These are phyloP conservation scores for Pasiphila rectangulata DNA, from an alignment of 2,888 invertebrate species.

Conservation along the genomic window DNA sequence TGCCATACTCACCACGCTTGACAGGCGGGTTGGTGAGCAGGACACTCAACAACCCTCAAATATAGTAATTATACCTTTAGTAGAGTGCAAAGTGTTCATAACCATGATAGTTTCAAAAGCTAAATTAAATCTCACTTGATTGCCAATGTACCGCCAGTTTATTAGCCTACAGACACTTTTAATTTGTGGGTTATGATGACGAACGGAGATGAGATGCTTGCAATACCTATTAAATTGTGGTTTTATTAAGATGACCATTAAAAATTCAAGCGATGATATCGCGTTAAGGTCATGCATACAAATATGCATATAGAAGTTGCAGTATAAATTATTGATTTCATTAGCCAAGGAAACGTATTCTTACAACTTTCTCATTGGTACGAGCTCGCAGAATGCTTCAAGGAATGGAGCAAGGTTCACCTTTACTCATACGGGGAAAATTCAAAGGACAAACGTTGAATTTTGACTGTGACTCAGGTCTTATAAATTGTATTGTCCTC, in stretches of 20 bases:
- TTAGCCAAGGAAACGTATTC: slow-evolving; percentile 1
- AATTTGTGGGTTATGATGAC: slow-evolving; percentile 2
- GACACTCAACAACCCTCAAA: no score
- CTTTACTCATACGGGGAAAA: slow-evolving; percentile 26
- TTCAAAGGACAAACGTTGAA: slow-evolving; percentile 24
- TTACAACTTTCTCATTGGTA: slow-evolving; percentile 7
- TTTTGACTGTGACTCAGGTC: slow-evolving; percentile 31
- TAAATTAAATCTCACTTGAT: not conserved
- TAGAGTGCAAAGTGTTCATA: no score
- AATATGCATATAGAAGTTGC: not conserved
- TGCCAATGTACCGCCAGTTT: slow-evolving; percentile 1
- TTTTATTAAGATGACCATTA: slow-evolving; percentile 1
- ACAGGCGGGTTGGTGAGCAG: no score
- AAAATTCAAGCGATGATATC: slow-evolving; percentile 1
- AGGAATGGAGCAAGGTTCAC: slow-evolving; percentile 13
- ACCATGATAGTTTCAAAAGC: no score
- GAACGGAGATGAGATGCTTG: not conserved
- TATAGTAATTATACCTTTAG: no score
- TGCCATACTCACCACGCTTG: no score
- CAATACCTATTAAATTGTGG: slow-evolving; percentile 4
- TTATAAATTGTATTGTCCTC: slow-evolving; percentile 38
- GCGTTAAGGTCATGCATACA: not conserved
- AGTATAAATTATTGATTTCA: not conserved
- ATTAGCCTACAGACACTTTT: slow-evolving; percentile 1
- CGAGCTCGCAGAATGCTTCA: slow-evolving; percentile 1